Conservation (phyloP, 2,888 invertebrate genomes). For the Mactromeris polynyma region DNA sequence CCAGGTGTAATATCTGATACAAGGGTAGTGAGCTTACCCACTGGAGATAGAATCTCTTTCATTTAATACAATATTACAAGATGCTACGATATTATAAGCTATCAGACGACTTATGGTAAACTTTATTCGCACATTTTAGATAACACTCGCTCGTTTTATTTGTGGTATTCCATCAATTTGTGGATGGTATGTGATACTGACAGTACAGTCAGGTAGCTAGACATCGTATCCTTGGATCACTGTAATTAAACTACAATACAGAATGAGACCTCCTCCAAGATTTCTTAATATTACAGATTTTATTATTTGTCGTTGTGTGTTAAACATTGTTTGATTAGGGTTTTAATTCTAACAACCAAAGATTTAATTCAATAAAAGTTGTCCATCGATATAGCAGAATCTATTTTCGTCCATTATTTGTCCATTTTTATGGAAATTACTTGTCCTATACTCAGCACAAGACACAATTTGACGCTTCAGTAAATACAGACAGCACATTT, state of each 20-base stretch:
- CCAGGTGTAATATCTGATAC: background rate
- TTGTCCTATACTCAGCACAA: background rate
- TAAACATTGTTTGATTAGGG: constrained; percentile 22
- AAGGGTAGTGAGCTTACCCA: background rate
- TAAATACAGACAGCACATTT: background rate
- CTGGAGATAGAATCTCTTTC: constrained; percentile 31
- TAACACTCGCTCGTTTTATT: constrained; percentile 22
- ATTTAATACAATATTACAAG: constrained; percentile 42
- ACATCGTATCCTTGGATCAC: constrained; percentile 13
- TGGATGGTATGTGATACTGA: constrained; percentile 17
- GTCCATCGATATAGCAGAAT: background rate
- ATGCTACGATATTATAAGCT: constrained; percentile 18
- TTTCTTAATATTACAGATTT: constrained; percentile 18
- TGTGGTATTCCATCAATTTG: constrained; percentile 20
- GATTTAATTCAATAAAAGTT: constrained; percentile 27
- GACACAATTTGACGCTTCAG: background rate
- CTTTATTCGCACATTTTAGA: constrained; percentile 39
- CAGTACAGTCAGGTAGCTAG: background rate
- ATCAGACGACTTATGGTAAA: constrained; percentile 24
- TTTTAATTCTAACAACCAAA: constrained; percentile 16
- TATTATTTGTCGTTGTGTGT: constrained; percentile 23
- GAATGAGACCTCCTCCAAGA: constrained; percentile 1
- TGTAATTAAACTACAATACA: constrained; percentile 1
- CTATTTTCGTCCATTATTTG: background rate
- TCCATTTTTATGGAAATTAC: background rate